These are phyloP conservation scores for Phoeniculus purpureus DNA, from an alignment of 2,797 vertebrate species.

Conservation along the genomic window DNA sequence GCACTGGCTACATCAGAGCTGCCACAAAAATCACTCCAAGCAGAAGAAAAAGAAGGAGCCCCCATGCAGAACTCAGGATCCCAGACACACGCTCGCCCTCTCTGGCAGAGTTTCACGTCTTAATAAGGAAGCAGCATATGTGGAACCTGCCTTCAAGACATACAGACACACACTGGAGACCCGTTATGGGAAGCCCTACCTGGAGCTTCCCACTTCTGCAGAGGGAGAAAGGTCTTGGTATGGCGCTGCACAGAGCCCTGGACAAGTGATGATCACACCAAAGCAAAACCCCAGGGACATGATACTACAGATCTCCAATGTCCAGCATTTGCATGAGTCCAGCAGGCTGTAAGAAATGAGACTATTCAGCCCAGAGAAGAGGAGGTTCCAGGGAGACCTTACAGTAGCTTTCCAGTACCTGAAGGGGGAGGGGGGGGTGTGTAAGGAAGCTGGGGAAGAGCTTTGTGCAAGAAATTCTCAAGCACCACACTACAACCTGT, in stretches of 20 bases:
- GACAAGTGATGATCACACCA: not conserved
- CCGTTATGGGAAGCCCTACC: accelerated
- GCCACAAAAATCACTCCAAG: not conserved
- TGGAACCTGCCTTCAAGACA: not conserved
- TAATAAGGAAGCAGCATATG: not conserved
- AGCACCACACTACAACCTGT: too few species aligned
- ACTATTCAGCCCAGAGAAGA: too few species aligned
- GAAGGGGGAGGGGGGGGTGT: too few species aligned
- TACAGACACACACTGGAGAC: not conserved
- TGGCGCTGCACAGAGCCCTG: not conserved
- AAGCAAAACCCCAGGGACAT: accelerated
- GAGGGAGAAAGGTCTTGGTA: not conserved
- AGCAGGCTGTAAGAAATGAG: too few species aligned
- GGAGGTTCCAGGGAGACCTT: too few species aligned
- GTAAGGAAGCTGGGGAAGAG: too few species aligned
- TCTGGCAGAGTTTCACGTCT: not conserved
- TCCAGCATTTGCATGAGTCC: not conserved
- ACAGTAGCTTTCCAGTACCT: too few species aligned
- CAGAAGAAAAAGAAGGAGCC: not conserved
- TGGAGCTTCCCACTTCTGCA: not conserved
- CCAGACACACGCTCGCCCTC: accelerated
- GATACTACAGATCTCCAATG: accelerated
- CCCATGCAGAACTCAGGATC: accelerated
- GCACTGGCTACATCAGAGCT: accelerated
- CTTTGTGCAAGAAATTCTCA: too few species aligned